Conservation (phyloP, 1,140 invertebrate species). For the Aphaenogaster floridana region DNA sequence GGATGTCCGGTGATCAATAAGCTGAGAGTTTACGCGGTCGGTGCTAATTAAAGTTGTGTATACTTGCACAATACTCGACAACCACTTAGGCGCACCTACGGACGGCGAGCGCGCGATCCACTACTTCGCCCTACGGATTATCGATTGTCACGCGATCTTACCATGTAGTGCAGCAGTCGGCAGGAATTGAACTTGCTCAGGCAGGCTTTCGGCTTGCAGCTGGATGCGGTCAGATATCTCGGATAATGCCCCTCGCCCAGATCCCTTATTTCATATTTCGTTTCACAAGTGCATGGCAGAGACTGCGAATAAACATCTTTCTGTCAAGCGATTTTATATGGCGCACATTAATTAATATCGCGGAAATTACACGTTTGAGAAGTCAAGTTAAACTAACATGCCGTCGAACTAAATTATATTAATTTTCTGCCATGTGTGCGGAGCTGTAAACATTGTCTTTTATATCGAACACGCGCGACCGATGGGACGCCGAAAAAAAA, state of each 20-base stretch:
- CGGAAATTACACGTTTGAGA: background rate
- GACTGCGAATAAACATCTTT: conserved; percentile 38
- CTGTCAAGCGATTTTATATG: background rate
- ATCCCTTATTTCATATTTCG: conserved; percentile 71
- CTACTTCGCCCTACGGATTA: conserved; percentile 12
- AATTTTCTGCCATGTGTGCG: background rate
- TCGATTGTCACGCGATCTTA: conserved; percentile 51
- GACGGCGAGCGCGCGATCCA: background rate
- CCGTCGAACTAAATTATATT: background rate
- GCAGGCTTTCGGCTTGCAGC: conserved; percentile 68
- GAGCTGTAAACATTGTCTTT: background rate
- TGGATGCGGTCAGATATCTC: conserved; percentile 71
- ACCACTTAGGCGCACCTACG: background rate
- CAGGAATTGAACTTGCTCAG: conserved; percentile 73
- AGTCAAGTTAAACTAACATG: background rate
- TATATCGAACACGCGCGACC: background rate
- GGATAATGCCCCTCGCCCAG: conserved; percentile 77
- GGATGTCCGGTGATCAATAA: conserved; percentile 31
- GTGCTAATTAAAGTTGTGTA: conserved; percentile 44
- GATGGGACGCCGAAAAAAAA: background rate
- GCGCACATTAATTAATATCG: background rate
- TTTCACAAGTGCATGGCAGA: conserved; percentile 69
- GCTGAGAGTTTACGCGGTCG: conserved; percentile 25
- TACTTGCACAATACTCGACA: conserved; percentile 39
- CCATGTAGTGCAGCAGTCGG: conserved; percentile 74